A percentile compares a stretch with the other conserved stretches of the same genome.
Evolutionary conservation across 2,797 vertebrate genomes (phyloP).

Genomic region (Xenops minutus): DNA sequence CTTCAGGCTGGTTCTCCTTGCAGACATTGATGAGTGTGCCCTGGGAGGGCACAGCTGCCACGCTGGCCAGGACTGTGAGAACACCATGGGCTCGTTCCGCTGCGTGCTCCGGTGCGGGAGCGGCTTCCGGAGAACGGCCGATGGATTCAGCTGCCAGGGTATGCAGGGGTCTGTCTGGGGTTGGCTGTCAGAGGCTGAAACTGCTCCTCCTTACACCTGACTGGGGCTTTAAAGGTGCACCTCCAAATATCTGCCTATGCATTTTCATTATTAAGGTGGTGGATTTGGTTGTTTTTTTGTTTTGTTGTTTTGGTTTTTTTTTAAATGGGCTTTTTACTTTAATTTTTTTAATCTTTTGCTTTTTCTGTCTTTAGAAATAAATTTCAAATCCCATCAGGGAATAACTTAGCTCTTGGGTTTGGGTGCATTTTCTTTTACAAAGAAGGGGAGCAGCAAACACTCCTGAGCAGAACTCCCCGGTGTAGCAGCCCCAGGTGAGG

Average conservation of each 20-base stretch:
- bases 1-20: background rate
- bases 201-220: background rate
- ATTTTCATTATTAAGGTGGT: background rate
- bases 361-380: background rate
- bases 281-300: background rate
- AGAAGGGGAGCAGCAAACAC: background rate
- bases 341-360: background rate
- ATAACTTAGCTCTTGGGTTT: background rate
- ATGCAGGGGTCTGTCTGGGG: background rate
- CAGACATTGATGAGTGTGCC: slow-evolving; percentile 93
- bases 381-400: background rate
- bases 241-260: background rate
- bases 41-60: slow-evolving; percentile 82
- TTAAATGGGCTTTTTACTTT: background rate
- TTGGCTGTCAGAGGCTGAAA: background rate
- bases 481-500: background rate
- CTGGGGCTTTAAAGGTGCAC: background rate
- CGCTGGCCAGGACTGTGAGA: slow-evolving; percentile 88
- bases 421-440: background rate
- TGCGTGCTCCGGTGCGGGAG: slow-evolving; percentile 86
- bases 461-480: background rate
- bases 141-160: slow-evolving; percentile 91
- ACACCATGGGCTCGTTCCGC: slow-evolving; percentile 88
- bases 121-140: slow-evolving; percentile 86
- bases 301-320: background rate